Evolutionary conservation across 1,140 invertebrate species (phyloP), one percentile per base, ranked within the genome.

Genomic region (Chymomyza costata): DNA sequence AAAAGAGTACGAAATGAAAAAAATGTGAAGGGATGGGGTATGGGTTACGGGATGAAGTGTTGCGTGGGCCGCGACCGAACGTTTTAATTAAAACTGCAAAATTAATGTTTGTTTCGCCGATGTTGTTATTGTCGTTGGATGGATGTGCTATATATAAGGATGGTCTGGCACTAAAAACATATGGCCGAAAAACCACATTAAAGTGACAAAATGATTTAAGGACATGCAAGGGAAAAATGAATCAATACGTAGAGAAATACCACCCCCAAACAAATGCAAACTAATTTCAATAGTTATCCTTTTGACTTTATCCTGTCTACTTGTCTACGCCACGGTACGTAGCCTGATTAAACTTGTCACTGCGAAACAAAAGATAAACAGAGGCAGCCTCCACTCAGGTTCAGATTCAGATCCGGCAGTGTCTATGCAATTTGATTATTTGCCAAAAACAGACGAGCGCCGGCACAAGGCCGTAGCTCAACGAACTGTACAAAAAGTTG

Each of bases 251-350:
- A 71, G 31, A 14, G 25, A 49, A 40, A 37, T 48, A 17, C 50
- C 57, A 38, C 32, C 47, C 47, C 18, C n/a, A 40, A 34, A 44
- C 43, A 52, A 48, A 53, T 74, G 53, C 39, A 38, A 80, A 80
- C 71, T 80, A 78, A 78, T 78, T 78, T 78, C 73, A 78, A 78
- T 71, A 80, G 71, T 78, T 78, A 78, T 78, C 70, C 71, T 70
- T 76, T 78, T 60, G 69, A 55, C 60, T 59, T 62, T 48, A 37
- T 7, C 28, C 25, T 40, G 41, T 19, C 45, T 28, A 17, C 37
- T 14, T 11, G 32, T 34, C 11, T 34, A 54, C 15, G 41, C 49
- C 48, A 35, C 44, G 35, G 44, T 52, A 55, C 47, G 58, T 51
- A 62, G 76, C 48, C 71, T 78, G 71, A 78, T 80, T 78, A 78